phyloP scores from a whole-genome alignment of 2,797 vertebrate species.

The Chelmon rostratus region DNA sequence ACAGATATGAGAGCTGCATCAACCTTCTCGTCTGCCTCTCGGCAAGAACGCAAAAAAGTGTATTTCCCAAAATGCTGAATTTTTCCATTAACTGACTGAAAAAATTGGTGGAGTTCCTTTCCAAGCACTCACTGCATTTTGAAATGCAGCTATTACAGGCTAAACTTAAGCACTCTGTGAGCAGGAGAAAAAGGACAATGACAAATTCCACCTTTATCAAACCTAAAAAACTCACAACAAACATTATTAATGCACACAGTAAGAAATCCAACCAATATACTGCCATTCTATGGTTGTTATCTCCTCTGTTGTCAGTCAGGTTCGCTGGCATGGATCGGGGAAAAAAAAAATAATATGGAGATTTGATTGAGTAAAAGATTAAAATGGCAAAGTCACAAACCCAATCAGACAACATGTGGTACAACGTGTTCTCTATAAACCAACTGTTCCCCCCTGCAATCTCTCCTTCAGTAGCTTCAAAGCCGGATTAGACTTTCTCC shows the following conservation, averaged over 20 bases:
- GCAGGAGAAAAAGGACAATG: neutral
- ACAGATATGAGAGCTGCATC: neutral
- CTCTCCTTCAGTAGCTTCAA: slow-evolving; percentile 7
- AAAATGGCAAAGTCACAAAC: slow-evolving; percentile 7
- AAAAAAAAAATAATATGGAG: slow-evolving; percentile 4
- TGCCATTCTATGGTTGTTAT: neutral
- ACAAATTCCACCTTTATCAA: too few relatives aligned
- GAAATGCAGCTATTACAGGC: neutral
- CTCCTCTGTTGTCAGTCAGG: neutral
- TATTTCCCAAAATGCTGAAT: neutral
- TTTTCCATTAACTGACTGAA: neutral
- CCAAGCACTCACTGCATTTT: neutral
- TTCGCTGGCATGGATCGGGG: neutral
- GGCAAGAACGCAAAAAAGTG: neutral
- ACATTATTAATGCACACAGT: neutral
- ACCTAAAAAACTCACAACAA: too few relatives aligned
- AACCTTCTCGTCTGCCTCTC: neutral
- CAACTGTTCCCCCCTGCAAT: neutral
- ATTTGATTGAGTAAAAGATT: slow-evolving; percentile 13
- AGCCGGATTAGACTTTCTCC: neutral
- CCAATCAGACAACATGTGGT: too few relatives aligned
- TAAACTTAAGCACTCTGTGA: neutral
- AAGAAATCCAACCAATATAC: neutral
- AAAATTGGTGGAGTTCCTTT: neutral
- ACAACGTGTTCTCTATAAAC: slow-evolving; percentile 39